Percentiles rank a stretch among this genome's conserved stretches.
These are phyloP conservation scores for Aplocera efformata DNA, from an alignment of 2,888 invertebrate species.

Conservation along the genomic window DNA sequence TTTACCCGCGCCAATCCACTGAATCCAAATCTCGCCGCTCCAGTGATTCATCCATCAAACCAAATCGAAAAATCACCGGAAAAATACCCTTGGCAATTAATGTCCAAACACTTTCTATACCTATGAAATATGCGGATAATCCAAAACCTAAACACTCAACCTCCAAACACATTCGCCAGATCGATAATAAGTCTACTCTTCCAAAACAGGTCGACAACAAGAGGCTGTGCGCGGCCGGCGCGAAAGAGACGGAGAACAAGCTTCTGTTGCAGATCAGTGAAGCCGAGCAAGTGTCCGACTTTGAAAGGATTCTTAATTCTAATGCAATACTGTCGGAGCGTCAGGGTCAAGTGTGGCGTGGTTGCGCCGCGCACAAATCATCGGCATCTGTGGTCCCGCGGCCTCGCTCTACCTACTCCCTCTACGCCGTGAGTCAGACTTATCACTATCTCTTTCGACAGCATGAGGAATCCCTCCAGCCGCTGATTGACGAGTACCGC, in stretches of 20 bases:
- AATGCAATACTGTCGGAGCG: slow-evolving; percentile 76
- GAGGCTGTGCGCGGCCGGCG: slow-evolving; percentile 67
- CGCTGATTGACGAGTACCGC: slow-evolving; percentile 63
- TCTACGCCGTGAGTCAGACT: slow-evolving; percentile 65
- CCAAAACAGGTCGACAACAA: slow-evolving; percentile 71
- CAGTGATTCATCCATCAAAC: slow-evolving; percentile 50
- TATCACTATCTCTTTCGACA: slow-evolving; percentile 68
- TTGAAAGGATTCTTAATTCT: slow-evolving; percentile 83
- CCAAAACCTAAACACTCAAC: slow-evolving; percentile 54
- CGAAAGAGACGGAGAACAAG: slow-evolving; percentile 75
- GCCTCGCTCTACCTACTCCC: slow-evolving; percentile 67
- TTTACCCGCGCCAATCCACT: slow-evolving; percentile 39
- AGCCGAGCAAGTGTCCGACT: slow-evolving; percentile 81
- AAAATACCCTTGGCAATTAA: slow-evolving; percentile 65
- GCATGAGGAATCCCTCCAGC: slow-evolving; percentile 72
- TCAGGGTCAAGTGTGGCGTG: slow-evolving; percentile 67
- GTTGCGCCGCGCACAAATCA: slow-evolving; percentile 49
- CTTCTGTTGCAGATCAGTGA: slow-evolving; percentile 79
- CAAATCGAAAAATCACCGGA: slow-evolving; percentile 54
- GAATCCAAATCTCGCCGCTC: slow-evolving; percentile 35
- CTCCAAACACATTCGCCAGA: slow-evolving; percentile 49
- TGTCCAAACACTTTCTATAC: slow-evolving; percentile 65
- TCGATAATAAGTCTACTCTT: slow-evolving; percentile 64
- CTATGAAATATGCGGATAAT: slow-evolving; percentile 66
- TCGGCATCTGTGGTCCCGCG: slow-evolving; percentile 57